Base-by-base conservation (phyloP, 2,113 vertebrate genomes). In the Spea bombifrons region DNA sequence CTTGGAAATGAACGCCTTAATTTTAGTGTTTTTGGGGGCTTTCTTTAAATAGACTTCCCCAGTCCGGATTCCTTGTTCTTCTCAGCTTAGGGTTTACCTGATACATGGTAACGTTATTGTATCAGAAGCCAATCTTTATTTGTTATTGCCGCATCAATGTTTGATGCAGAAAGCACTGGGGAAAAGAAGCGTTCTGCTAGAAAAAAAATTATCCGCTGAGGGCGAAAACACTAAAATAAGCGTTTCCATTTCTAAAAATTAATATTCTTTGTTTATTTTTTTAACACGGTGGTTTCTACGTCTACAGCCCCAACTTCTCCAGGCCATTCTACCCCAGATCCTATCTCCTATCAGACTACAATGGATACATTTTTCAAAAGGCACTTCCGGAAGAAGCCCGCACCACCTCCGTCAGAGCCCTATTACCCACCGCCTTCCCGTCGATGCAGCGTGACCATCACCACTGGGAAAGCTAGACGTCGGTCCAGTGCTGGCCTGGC, bases 301-400 rank as follows among this genome's bases (percentile, higher is more conserved):
- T 90, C 87, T 87, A 93, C 94, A 95, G 94, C 89, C 76, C 9
- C 83, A 53, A 0, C 49, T 52, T 0, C 1, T 48, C 64, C 68
- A 57, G 45, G 71, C 65, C 67, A 17, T 52, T 12, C 72, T 48
- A 71, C 30, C 17, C 9, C 76, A 57, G 50, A 66, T 66, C 82
- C 74, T 12, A 66, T 73, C 69, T 13, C 13, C 47, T 30, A 45
- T 45, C 15, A 52, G 45, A 68, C 66, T 69, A 63, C 48, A 70
- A 97, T 98, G 96, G 94, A 96, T 80, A 90, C 88, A 48, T 98
- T 98, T 88, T 95, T 97, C 83, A 91, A 90, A 74, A 91, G 90
- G 48, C 96, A 92, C 80, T 97, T 97, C 59, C 85, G 86, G 73
- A 43, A 84, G 84, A 91, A 93, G 84, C 78, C 68, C 1, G 78